Evolutionary conservation across 2,888 invertebrate species (phyloP), one percentile per base, ranked within the genome.

Genomic region (Erebia ligea): DNA sequence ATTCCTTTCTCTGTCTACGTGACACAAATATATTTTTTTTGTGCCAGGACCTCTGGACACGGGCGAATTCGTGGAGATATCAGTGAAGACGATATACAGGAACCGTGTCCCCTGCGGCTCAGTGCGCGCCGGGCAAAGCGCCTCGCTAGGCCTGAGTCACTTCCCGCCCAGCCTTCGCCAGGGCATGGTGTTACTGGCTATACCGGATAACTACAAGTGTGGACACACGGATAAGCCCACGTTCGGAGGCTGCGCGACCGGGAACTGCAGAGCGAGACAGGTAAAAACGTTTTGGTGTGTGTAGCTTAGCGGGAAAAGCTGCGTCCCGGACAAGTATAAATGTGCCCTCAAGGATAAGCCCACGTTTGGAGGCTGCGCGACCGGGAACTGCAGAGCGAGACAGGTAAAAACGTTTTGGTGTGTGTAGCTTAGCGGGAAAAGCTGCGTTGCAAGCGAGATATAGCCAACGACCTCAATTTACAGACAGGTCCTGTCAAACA

Each of bases 21-120:
- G n/a, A n/a, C n/a, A n/a, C n/a, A n/a, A n/a, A n/a, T n/a, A n/a
- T 15, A 48, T 50, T 52, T 52, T 5, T 52, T 10, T 52, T 9
- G 17, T 19, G 57, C 0, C 81, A 95, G 96, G 97, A 2, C 98
- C 98, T 0, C 86, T 97, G 74, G 95, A 96, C 50, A 95, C 96
- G 79, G 98, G 98, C 0, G 94, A 95, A 61, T 99, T 98, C 88
- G 94, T 95, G 65, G 94, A 95, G 10, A 97, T 97, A 0, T 93
- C 92, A 15, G 96, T 99, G 5, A 96, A 96, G 76, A 97, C 98
- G 3, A 95, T 99, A 68, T 98, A 99, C 89, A 94, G 99, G 5
- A 98, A 99, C 88, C 96, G 98, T 77, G 97, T 98, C 8, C 98
- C 98, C 0, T 98, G 98, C 83, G 95, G 97, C 57, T 92, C 96